phyloP scores from a whole-genome alignment of 1,140 invertebrate genomes.

The Microplitis mediator region DNA sequence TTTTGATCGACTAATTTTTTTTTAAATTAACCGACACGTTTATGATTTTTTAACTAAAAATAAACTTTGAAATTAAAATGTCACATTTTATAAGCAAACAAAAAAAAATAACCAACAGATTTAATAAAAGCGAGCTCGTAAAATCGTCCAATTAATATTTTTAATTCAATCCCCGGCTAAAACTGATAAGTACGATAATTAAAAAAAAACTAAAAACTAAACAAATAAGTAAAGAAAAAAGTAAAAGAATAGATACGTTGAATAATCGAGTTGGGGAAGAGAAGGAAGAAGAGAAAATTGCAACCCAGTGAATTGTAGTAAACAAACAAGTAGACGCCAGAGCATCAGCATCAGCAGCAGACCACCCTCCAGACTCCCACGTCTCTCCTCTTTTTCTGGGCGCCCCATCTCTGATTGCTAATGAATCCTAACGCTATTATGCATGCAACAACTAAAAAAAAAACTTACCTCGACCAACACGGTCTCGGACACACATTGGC shows the following conservation, averaged over 20 bases:
- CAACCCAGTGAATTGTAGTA: conserved; percentile 25
- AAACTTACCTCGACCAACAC: conserved; percentile 49
- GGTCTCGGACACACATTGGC: background rate
- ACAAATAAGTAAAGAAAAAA: conserved; percentile 11
- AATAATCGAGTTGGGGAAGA: background rate
- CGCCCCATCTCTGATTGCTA: conserved; percentile 62
- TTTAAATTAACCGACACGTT: no score
- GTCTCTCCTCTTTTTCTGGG: background rate
- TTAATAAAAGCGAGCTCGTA: background rate
- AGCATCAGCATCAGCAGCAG: background rate
- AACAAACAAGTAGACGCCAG: conserved; percentile 28
- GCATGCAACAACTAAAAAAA: conserved; percentile 57
- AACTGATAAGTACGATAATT: conserved; percentile 6
- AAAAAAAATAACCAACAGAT: background rate
- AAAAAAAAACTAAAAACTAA: background rate
- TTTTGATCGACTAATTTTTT: no score
- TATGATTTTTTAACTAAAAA: no score
- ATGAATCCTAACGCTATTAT: conserved; percentile 64
- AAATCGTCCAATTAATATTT: conserved; percentile 19
- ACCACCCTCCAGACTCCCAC: background rate
- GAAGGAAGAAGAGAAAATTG: background rate
- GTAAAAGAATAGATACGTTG: conserved; percentile 2
- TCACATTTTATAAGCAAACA: background rate
- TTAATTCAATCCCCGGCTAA: conserved; percentile 18
- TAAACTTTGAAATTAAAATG: background rate